These are phyloP conservation scores for Phyto melanocephala DNA, from an alignment of 2,888 invertebrate species.

Conservation along the genomic window DNA sequence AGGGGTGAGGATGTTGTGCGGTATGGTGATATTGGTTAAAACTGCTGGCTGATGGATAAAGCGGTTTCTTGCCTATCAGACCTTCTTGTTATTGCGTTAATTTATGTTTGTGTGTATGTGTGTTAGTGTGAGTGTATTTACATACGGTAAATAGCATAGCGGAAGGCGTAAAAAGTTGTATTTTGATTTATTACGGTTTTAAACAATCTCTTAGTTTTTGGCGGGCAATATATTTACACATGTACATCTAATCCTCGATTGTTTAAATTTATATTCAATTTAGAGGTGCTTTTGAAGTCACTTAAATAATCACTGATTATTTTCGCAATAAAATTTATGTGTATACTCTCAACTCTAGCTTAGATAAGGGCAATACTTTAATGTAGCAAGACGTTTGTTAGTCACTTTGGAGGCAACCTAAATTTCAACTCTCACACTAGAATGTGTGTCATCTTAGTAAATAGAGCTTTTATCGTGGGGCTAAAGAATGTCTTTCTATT, in stretches of 20 bases:
- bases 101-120: neutral
- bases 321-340: too few relatives aligned
- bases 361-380: too few relatives aligned
- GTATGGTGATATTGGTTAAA: conserved; percentile 16
- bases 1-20: conserved; percentile 13
- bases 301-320: too few relatives aligned
- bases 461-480: too few relatives aligned
- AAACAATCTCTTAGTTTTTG: conserved; percentile 24
- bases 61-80: conserved; percentile 57
- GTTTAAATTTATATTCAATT: neutral
- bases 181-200: conserved; percentile 57
- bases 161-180: conserved; percentile 49
- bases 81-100: conserved; percentile 3
- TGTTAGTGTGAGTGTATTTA: neutral
- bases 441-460: too few relatives aligned
- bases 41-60: conserved; percentile 22
- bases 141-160: conserved; percentile 32
- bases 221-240: conserved; percentile 5
- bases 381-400: too few relatives aligned
- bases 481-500: too few relatives aligned
- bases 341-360: too few relatives aligned
- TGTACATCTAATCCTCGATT: neutral
- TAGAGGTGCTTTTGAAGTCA: too few relatives aligned
- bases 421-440: too few relatives aligned
- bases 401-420: too few relatives aligned